Evolutionary conservation across 2,888 invertebrate genomes (phyloP).

Genomic region (Xanthia togata): DNA sequence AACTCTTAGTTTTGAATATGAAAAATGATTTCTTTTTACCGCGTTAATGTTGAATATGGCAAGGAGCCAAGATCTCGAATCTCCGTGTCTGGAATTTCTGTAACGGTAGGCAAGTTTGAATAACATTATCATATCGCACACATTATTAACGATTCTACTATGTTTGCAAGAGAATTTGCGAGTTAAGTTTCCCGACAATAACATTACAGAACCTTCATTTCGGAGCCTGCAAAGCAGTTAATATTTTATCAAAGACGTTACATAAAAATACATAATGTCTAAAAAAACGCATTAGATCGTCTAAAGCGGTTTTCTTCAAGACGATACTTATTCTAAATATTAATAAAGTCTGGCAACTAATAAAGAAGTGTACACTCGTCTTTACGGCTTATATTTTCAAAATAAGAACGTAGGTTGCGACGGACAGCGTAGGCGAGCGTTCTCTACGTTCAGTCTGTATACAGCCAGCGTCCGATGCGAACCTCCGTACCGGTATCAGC

Average conservation of each 20-base stretch:
- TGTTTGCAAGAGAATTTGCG: slow-evolving; percentile 37
- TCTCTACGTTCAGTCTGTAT: slow-evolving; percentile 69
- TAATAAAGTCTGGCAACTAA: slow-evolving; percentile 30
- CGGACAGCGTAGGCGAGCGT: slow-evolving; percentile 53
- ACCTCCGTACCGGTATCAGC: slow-evolving; percentile 65
- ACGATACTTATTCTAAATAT: slow-evolving; percentile 2
- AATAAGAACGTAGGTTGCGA: slow-evolving; percentile 60
- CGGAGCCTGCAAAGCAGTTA: not conserved
- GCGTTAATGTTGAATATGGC: slow-evolving; percentile 44
- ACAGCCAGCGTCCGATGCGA: slow-evolving; percentile 72
- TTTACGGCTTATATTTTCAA: slow-evolving; percentile 54
- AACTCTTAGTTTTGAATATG: slow-evolving; percentile 23
- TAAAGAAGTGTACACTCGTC: slow-evolving; percentile 36
- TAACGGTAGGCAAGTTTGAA: slow-evolving; percentile 40
- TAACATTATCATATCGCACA: slow-evolving; percentile 56
- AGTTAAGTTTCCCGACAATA: slow-evolving; percentile 37
- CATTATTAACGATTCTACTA: slow-evolving; percentile 39
- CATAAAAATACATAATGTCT: not conserved
- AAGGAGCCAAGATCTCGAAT: slow-evolving; percentile 46
- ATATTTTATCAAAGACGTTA: slow-evolving; percentile 5
- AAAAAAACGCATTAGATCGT: not conserved
- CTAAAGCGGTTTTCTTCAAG: slow-evolving; percentile 19
- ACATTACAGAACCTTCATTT: slow-evolving; percentile 10
- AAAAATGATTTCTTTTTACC: slow-evolving; percentile 41
- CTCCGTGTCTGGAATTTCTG: slow-evolving; percentile 29